Base-by-base conservation (phyloP, 2,888 invertebrate species). In the Steinernema carpocapsae region DNA sequence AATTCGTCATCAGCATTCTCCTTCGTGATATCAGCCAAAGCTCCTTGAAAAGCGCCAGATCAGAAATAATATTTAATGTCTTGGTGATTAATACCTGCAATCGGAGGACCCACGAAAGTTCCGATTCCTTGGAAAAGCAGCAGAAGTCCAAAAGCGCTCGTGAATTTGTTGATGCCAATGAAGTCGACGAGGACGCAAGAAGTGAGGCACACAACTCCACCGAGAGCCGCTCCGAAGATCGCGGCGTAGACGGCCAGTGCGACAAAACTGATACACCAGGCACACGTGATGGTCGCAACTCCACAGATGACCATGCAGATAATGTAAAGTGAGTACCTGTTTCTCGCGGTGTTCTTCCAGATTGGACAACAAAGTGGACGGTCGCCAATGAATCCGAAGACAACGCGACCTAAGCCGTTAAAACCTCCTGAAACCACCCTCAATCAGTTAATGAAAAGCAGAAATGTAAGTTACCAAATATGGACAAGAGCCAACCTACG, bases 161-260 rank as follows among this genome's bases (percentile, higher is more conserved):
- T 97, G 82, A 99, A 90, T 88, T 93, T 94, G 88, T 97, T 95
- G 88, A 99, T 90, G 0, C 97, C 97, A 59, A 99, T 91, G 52
- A 97, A 91, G 88, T 99, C 97, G 83, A 97, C 97, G 78, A 99
- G 91, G 87, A 99, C 95, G 88, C 97, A 97, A 70, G 97, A 97
- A 45, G 97, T 97, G 76, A 99, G 91, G 17, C 97, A 96, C 86
- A 99, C 95, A 90, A 95, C 97, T 78, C 84, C 85, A 42, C 82
- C 78, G 70, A 86, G 84, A 19, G 83, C 76, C 79, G 86, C 84
- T n/a, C 83, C 83, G 72, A 83, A 84, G 42, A 74, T 90, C 45
- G 91, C 90, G 29, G 93, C 92, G 88, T 94, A 97, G 73, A 93
- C 84, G 24, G 92, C 91, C 84, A 96, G 91, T 7, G 92, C 90